Base-by-base conservation (phyloP, 2,797 vertebrate species). In the Cirrhinus mrigala region DNA sequence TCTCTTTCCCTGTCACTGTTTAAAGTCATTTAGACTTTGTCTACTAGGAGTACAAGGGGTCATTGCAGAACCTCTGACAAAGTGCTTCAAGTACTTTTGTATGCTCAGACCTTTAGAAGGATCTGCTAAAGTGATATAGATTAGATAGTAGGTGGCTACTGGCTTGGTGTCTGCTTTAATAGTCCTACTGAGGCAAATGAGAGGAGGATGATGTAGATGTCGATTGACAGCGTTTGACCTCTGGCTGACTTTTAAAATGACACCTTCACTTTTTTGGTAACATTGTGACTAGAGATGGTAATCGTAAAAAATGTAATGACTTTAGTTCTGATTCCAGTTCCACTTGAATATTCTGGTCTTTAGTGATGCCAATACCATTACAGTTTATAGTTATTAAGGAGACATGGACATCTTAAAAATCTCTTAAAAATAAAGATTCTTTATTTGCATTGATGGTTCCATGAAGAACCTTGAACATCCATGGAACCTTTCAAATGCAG, bases 81-180 rank as follows among this genome's bases (percentile, higher is more conserved):
- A 18, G 29, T 58, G 64, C 11, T 64, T 74, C 37, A 24, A 73
- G 6, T 37, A 11, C 11, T 83, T 40, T 54, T 68, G 62, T 83
- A 27, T 48, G 71, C 29, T n/a, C 29, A 56, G 29, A 68, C 6
- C 46, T 77, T 68, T 20, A 54, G 50, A 15, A 24, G 14, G 29
- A 33, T 69, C 68, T 82, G 52, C 33, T 58, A 82, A 37, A 50
- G 24, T 16, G 40, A 33, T 81, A 50, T 58, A 74, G 70, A 15
- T 60, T 46, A 46, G 54, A 74, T 74, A 4, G 56, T 82, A 50
- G 69, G 52, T 73, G 22, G 66, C 79, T 81, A 70, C 29, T n/a
- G 64, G 27, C 44, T 70, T 58, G 8, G 22, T 48, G 24, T 83
- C 58, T 40, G 58, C 29, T 68, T 84, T 40, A 69, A 27, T 68